phyloP scores from a whole-genome alignment of 2,888 invertebrate genomes.

The Pachycephus smyrnensis region DNA sequence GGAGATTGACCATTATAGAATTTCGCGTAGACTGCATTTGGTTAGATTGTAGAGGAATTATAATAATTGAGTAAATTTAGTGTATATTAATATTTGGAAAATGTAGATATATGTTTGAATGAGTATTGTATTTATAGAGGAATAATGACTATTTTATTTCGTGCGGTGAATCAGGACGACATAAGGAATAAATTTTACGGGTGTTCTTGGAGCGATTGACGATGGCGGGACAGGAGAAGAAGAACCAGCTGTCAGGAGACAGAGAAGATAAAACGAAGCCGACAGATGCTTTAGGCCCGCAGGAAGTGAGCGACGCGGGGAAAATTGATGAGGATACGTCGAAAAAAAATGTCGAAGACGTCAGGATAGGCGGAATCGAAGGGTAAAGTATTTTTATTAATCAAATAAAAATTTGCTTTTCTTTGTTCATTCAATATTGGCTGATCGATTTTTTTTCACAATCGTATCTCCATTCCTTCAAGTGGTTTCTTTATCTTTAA shows the following conservation, averaged over 20 bases:
- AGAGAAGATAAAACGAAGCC: conserved; percentile 9
- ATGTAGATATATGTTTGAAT: not conserved
- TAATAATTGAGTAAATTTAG: not conserved
- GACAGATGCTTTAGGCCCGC: conserved; percentile 13
- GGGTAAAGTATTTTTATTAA: conserved; percentile 46
- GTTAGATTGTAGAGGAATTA: not conserved
- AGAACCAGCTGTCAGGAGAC: conserved; percentile 20
- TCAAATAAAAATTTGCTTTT: not conserved
- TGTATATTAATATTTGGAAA: not conserved
- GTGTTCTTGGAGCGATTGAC: not conserved
- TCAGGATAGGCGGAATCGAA: conserved; percentile 61
- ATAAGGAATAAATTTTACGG: not conserved
- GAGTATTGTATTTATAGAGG: not conserved
- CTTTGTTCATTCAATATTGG: not conserved
- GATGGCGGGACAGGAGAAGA: conserved; percentile 14
- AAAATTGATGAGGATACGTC: conserved; percentile 14
- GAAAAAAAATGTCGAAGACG: conserved; percentile 36
- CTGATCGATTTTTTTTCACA: not conserved
- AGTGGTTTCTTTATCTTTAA: not conserved
- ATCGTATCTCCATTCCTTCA: not conserved
- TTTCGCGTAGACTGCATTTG: not conserved
- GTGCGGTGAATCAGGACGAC: not conserved
- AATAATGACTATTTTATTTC: not conserved
- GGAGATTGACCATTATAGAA: not conserved
- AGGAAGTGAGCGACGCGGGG: conserved; percentile 12